Base-by-base conservation (phyloP, 2,888 invertebrate species). In the Drosophila birchii region DNA sequence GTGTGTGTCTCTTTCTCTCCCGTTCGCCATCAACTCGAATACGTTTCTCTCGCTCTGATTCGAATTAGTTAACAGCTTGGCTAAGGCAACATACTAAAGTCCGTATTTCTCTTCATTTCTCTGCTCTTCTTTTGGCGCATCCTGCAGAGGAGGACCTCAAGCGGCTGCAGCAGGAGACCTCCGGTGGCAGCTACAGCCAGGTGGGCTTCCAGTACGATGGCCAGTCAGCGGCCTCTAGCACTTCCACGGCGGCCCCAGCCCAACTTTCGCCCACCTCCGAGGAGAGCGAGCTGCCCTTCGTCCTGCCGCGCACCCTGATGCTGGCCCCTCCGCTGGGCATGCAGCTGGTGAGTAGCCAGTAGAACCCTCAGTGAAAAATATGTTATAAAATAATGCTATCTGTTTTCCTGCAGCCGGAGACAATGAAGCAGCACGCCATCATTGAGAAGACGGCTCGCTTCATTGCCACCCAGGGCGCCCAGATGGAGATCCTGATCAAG, bases 401-500 rank as follows among this genome's bases (percentile, higher is more conserved):
- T 26, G 29, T 0, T 64, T 12, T 6, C 16, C 32, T 43, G 58
- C 44, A 98, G 97, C 98, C 98, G 0, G 95, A 95, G 78, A 96
- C 96, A 6, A 94, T 96, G 88, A 98, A 98, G 92, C 95, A 96
- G 86, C 97, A 98, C 92, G 96, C 97, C 16, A 97, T 99, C 75
- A 98, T 99, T 86, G 98, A 98, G 90, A 98, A 98, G 93, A 99
- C 98, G 0, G 97, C 97, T 0, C 94, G 95, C 81, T 98, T 98
- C 92, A 97, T 98, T 81, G 95, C 96, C 81, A 94, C 95, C 55
- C 98, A 99, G 91, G 99, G 99, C 0, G 95, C 96, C 9, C 99
- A 99, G 93, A 99, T 99, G 99, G 99, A 99, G 93, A 98, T 99
- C 80, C 94, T 99, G 14, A 96, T 99, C 80, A 99, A 99, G 93